Evolutionary conservation across 2,888 invertebrate genomes (phyloP).

Genomic region (Melipona beecheii): DNA sequence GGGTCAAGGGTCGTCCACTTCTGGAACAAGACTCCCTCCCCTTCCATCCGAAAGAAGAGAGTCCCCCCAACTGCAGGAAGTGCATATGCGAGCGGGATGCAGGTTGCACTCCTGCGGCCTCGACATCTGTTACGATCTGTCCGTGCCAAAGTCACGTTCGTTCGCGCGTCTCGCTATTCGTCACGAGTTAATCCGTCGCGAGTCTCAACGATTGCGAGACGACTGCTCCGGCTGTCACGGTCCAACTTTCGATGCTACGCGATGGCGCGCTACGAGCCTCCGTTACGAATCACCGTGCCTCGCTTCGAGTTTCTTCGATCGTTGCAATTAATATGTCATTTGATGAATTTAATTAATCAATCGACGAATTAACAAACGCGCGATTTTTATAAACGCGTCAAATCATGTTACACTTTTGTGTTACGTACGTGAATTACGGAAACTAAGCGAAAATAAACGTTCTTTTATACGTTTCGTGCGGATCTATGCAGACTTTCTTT

Average conservation of each 20-base stretch:
- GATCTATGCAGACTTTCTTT: no score
- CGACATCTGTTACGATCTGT: slow-evolving; percentile 72
- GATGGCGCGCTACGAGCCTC: slow-evolving; percentile 25
- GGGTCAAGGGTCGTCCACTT: slow-evolving; percentile 44
- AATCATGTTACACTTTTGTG: no score
- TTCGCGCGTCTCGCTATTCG: slow-evolving; percentile 62
- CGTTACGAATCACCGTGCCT: no score
- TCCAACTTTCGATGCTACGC: neutral
- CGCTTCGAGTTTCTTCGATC: neutral
- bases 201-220: slow-evolving; percentile 16
- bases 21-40: slow-evolving; percentile 8
- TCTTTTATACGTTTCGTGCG: no score
- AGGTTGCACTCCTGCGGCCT: slow-evolving; percentile 65
- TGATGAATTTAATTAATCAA: no score
- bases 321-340: no score
- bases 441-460: no score
- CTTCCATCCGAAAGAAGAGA: slow-evolving; percentile 12
- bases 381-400: neutral
- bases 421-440: no score
- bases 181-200: slow-evolving; percentile 69
- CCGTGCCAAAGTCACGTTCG: slow-evolving; percentile 69
- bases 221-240: neutral
- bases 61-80: slow-evolving; percentile 70
- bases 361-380: neutral
- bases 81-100: slow-evolving; percentile 57